Evolutionary conservation across 2,113 vertebrate species (phyloP), one percentile per base, ranked within the genome.

Genomic region (Petrocephalus zakoni): DNA sequence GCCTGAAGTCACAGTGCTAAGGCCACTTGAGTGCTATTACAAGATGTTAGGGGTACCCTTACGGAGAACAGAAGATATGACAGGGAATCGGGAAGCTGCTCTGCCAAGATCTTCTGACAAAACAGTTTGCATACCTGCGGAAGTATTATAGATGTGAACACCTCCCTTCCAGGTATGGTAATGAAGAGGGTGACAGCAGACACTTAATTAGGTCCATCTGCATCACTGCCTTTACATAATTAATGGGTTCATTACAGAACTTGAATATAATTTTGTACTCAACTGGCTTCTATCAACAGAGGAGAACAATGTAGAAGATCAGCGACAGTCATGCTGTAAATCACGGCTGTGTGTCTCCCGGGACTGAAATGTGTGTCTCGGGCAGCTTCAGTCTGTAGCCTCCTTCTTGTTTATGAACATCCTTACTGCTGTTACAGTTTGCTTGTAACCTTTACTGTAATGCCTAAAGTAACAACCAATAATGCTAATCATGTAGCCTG

Each of bases 171-270:
- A 95, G 95, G 93, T 95, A 94, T 90, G 95, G 92, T 93, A 96
- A 96, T 96, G 94, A 96, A 94, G 93, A 92, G 92, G 91, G 93
- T 96, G 94, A 94, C 94, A 93, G 94, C 91, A 95, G 94, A 94
- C 94, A 96, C 95, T 96, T 97, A 96, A 96, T 97, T 96, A 95
- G 93, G 95, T 97, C 93, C 93, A 94, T 96, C 93, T 95, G 94
- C 93, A 94, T 93, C 94, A 93, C 92, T 22, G 46, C 91, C 93
- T 96, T 95, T 94, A 94, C 93, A 96, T 94, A 96, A 97, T 96
- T 96, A 95, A 96, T 95, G 92, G 94, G 92, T 96, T 96, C 95
- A 96, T 96, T 96, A 96, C 90, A 91, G 92, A 92, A 93, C 87
- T 92, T 90, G 92, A 91, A 90, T 91, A 92, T 92, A 90, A 91